phyloP scores from a whole-genome alignment of 1,140 invertebrate species.

The Listronotus oregonensis region DNA sequence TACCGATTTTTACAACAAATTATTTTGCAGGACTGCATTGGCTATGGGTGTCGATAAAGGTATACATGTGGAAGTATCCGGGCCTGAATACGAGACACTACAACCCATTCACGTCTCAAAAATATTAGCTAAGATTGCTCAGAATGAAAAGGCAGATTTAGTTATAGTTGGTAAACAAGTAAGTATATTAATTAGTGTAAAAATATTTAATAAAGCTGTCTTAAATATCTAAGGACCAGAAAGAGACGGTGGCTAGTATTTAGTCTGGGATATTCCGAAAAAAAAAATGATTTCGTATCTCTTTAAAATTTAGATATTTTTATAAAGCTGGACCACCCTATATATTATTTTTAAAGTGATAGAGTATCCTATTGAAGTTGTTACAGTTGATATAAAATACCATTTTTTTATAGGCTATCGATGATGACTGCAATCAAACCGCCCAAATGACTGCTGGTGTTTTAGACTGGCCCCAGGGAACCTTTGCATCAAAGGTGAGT shows the following conservation, averaged over 20 bases:
- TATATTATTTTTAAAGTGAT: too few relatives aligned
- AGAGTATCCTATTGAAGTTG: too few relatives aligned
- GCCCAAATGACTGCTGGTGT: conserved; percentile 96
- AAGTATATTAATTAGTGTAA: conserved; percentile 12
- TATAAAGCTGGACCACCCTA: too few relatives aligned
- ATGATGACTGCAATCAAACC: conserved; percentile 98
- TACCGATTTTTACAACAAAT: not conserved
- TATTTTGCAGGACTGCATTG: conserved; percentile 76
- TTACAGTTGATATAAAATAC: not conserved
- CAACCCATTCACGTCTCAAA: conserved; percentile 97
- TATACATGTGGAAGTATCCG: conserved; percentile 92
- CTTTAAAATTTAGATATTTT: too few relatives aligned
- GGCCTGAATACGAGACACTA: conserved; percentile 82
- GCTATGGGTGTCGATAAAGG: conserved; percentile 98
- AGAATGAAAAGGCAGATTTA: conserved; percentile 91
- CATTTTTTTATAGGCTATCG: conserved; percentile 80
- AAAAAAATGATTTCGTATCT: too few relatives aligned
- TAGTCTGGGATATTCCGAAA: too few relatives aligned
- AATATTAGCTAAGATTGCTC: conserved; percentile 90
- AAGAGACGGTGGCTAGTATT: too few relatives aligned
- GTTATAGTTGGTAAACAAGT: conserved; percentile 96
- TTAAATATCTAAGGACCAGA: too few relatives aligned
- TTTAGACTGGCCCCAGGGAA: conserved; percentile 96
- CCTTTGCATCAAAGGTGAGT: conserved; percentile 87
- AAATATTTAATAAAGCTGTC: too few relatives aligned